Evolutionary conservation across 92 coral and sea anemone species (phyloP), one percentile per base, ranked within the genome.

Genomic region (Virgularia gustaviana): DNA sequence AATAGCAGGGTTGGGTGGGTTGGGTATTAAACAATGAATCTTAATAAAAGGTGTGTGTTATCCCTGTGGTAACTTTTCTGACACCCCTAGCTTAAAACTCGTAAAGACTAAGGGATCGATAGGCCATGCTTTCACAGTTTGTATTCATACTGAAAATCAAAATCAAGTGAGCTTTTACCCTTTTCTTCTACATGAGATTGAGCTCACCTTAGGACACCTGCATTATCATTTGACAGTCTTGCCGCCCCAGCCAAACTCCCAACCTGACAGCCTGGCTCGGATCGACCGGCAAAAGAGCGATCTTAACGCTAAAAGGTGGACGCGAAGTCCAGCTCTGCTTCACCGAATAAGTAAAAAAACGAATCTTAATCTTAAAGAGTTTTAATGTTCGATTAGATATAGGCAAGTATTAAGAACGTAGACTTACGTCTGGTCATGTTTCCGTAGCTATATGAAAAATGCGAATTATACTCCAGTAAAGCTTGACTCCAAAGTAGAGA

Each of bases 191-290:
- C 84, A 62, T 38, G 75, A 80, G 85, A 67, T 36, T 70, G 83
- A 81, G 81, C 85, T 74, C 77, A 56, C 85, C 81, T 80, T 73
- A 73, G 80, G 80, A 80, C 85, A 80, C 85, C 85, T 77, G 82
- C 76, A 58, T 65, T 77, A 66, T 67, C 76, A 22, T 78, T 78
- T 78, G 76, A 67, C 82, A 81, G n/a, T n/a, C n/a, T n/a, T n/a
- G n/a, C n/a, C n/a, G n/a, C n/a, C n/a, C n/a, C n/a, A n/a, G n/a
- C n/a, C n/a, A n/a, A 75, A 81, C 81, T 65, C 81, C 81, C 81
- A 32, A 65, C 81, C 85, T 80, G 85, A 80, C 85, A 68, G 75
- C 63, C 75, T 80, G 80, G n/a, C n/a, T n/a, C n/a, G n/a, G n/a
- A n/a, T n/a, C 72, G 56, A 65, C 72, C 56, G 72, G 72, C 72